Evolutionary conservation across 2,888 invertebrate species (phyloP).

Genomic region (Cosmia pyralina): DNA sequence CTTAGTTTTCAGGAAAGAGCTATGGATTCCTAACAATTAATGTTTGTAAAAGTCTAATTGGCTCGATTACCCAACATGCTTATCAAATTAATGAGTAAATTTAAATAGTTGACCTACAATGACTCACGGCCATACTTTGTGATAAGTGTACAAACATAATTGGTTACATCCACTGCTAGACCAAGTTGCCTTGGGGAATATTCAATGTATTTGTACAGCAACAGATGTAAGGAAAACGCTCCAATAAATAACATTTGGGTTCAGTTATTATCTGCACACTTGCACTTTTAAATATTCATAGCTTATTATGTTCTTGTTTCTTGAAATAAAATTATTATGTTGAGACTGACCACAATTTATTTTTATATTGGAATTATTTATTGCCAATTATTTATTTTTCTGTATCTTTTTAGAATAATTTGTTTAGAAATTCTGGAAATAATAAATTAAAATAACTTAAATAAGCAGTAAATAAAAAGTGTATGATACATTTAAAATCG

Average conservation of each 20-base stretch:
- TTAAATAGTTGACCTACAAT: conserved; percentile 63
- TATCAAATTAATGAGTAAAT: conserved; percentile 64
- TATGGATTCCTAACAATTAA: conserved; percentile 58
- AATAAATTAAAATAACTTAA: background rate
- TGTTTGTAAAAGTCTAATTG: conserved; percentile 61
- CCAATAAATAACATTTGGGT: conserved; percentile 7
- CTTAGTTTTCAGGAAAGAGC: conserved; percentile 58
- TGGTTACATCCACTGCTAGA: conserved; percentile 45
- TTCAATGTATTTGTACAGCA: background rate
- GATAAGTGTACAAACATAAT: conserved; percentile 55
- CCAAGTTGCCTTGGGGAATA: conserved; percentile 34
- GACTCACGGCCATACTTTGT: conserved; percentile 50
- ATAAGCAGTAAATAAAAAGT: background rate
- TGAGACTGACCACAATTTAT: background rate
- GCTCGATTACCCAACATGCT: conserved; percentile 55
- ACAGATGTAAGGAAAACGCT: background rate
- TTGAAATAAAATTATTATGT: background rate
- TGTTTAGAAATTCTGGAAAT: background rate
- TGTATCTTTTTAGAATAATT: background rate
- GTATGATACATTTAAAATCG: background rate
- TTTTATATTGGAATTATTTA: background rate
- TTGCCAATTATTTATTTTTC: background rate
- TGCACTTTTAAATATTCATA: background rate
- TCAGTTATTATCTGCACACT: background rate
- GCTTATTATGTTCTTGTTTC: background rate